Conservation (phyloP, 2,797 vertebrate species). For the Siniperca obscura region DNA sequence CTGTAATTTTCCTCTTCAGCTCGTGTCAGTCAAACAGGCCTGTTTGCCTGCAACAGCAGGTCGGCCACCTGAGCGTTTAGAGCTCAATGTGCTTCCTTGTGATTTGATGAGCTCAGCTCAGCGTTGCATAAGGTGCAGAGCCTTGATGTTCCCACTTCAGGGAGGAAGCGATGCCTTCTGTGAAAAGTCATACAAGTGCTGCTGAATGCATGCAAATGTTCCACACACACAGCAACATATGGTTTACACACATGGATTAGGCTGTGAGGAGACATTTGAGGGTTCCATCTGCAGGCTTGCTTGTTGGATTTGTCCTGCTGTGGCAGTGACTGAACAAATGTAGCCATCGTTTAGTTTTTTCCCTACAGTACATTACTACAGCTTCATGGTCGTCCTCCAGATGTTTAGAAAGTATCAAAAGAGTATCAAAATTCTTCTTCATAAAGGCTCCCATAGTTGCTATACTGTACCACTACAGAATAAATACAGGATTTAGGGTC, state of each 20-base stretch:
- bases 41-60: conserved; percentile 11
- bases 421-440: not conserved
- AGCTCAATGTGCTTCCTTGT: conserved; percentile 20
- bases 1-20: not conserved
- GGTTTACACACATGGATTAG: not conserved
- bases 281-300: not conserved
- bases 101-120: conserved; percentile 49
- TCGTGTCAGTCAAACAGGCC: too few species aligned
- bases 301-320: not conserved
- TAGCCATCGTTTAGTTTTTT: not conserved
- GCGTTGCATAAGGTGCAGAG: conserved; percentile 29
- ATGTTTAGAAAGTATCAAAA: not conserved
- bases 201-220: not conserved
- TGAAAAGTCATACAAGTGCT: conserved; percentile 16
- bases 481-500: conserved; percentile 5
- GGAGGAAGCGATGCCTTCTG: conserved; percentile 25
- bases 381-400: not conserved
- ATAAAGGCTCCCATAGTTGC: not conserved
- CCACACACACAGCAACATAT: conserved; percentile 18
- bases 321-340: not conserved
- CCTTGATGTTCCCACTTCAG: conserved; percentile 40
- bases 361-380: not conserved
- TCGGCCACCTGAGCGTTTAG: conserved; percentile 34
- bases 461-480: not conserved
- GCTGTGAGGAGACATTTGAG: conserved; percentile 14